Conservation (phyloP, 37 sponge, comb jelly and placozoan species). For the Amphimedon queenslandica region DNA sequence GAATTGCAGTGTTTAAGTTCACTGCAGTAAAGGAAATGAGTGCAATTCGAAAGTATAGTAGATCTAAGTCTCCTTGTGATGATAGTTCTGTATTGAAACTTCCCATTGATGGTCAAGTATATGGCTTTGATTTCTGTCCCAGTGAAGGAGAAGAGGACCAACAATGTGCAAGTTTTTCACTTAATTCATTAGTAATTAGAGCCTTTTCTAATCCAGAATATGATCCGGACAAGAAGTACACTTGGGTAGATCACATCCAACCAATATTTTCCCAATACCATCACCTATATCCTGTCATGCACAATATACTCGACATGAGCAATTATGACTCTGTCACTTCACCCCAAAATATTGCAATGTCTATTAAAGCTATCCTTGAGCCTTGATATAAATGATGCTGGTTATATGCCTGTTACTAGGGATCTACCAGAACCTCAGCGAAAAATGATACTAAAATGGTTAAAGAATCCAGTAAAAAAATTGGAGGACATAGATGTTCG, state of each 20-base stretch:
- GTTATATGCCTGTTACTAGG: slow-evolving; percentile 71
- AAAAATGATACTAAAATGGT: slow-evolving; percentile 40
- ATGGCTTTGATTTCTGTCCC: slow-evolving; percentile 22
- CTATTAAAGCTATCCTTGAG: slow-evolving; percentile 9
- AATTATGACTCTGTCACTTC: slow-evolving; percentile 26
- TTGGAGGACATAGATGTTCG: no score
- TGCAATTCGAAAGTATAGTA: not conserved
- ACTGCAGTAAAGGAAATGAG: not conserved
- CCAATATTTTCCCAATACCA: slow-evolving; percentile 52
- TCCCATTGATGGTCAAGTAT: slow-evolving; percentile 59
- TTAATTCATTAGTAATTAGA: not conserved
- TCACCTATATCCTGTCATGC: slow-evolving; percentile 38
- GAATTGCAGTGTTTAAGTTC: slow-evolving; percentile 30
- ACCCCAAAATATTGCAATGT: slow-evolving; percentile 18
- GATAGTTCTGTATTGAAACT: not conserved
- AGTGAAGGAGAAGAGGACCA: not conserved
- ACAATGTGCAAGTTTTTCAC: not conserved
- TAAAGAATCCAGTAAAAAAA: not conserved
- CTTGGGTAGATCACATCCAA: slow-evolving; percentile 28
- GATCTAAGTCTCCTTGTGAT: not conserved
- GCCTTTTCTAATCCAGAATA: not conserved
- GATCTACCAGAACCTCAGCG: slow-evolving; percentile 32
- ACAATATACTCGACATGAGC: slow-evolving; percentile 33
- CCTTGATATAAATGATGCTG: slow-evolving; percentile 29
- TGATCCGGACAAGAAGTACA: no score